Conservation (phyloP, 2,888 invertebrate species). For the Oxyteleia sp. region DNA sequence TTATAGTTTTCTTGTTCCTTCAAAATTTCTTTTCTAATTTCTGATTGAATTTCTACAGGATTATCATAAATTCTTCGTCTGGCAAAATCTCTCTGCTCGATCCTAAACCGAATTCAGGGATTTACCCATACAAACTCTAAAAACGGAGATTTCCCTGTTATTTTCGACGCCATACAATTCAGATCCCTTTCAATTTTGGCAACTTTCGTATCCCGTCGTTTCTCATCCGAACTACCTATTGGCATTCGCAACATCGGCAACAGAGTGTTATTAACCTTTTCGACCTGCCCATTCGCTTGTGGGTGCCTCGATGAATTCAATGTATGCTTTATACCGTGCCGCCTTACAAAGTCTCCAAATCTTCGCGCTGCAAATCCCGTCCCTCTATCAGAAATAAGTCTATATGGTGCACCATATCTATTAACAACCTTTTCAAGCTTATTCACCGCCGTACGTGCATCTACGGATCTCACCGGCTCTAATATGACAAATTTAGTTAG, state of each 20-base stretch:
- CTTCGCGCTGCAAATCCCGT: not conserved
- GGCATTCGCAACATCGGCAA: conserved; percentile 19
- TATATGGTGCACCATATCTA: conserved; percentile 57
- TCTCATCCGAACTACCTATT: not conserved
- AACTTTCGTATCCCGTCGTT: conserved; percentile 12
- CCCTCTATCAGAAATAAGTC: conserved; percentile 2
- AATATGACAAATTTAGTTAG: conserved; percentile 70
- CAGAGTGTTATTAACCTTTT: conserved; percentile 18
- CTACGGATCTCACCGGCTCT: conserved; percentile 60
- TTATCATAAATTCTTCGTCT: conserved; percentile 1
- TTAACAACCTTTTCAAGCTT: conserved; percentile 52
- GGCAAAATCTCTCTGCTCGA: conserved; percentile 1
- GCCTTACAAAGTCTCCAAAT: not conserved
- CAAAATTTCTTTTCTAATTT: not conserved
- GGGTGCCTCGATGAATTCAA: conserved; percentile 46
- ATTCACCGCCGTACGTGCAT: conserved; percentile 20
- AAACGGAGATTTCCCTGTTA: conserved; percentile 4
- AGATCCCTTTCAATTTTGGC: conserved; percentile 15
- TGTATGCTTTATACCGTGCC: conserved; percentile 42
- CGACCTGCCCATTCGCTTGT: conserved; percentile 24
- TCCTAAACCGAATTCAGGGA: conserved; percentile 15
- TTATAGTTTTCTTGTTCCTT: conserved; percentile 26
- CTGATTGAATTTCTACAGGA: not conserved
- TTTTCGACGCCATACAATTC: conserved; percentile 24
- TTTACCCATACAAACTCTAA: conserved; percentile 35